Conservation (phyloP, 2,888 invertebrate species). For the Caenorhabditis macrosperma region DNA sequence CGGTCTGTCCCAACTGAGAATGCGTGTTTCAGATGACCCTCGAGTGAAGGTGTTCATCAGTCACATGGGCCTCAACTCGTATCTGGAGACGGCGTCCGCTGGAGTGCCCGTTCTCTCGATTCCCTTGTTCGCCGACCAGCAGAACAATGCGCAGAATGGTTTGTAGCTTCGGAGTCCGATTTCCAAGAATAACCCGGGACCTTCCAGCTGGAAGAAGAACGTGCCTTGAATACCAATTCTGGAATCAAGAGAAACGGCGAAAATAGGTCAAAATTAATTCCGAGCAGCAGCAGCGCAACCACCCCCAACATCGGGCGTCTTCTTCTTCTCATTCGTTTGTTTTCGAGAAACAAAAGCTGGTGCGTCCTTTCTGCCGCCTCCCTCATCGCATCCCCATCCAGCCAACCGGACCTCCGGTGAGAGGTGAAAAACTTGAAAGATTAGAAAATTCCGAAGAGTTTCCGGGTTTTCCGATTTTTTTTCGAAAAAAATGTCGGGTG, state of each 20-base stretch:
- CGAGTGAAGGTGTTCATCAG: conserved; percentile 64
- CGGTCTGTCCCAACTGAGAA: not conserved
- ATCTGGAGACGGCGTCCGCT: conserved; percentile 60
- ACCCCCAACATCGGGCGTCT: not conserved
- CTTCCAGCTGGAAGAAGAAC: conserved; percentile 36
- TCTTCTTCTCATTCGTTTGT: conserved; percentile 1
- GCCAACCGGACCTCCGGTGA: too few species aligned
- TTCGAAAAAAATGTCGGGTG: too few species aligned
- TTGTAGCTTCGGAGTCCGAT: too few species aligned
- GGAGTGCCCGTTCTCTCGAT: conserved; percentile 66
- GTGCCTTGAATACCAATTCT: conserved; percentile 39
- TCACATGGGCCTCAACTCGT: conserved; percentile 69
- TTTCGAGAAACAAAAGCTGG: conserved; percentile 22
- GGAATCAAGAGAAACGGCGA: conserved; percentile 17
- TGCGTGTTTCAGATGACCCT: conserved; percentile 49
- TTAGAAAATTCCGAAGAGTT: too few species aligned
- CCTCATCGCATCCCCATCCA: conserved; percentile 7
- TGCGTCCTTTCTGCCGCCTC: not conserved
- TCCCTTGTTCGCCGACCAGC: conserved; percentile 69
- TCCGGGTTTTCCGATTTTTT: too few species aligned
- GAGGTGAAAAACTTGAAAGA: too few species aligned
- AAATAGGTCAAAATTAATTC: conserved; percentile 34
- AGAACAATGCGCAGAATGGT: conserved; percentile 53
- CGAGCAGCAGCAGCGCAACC: too few species aligned
- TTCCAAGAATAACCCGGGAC: not conserved